Base-by-base conservation (phyloP, 2,888 invertebrate genomes). In the Caenorhabditis sulstoni region DNA sequence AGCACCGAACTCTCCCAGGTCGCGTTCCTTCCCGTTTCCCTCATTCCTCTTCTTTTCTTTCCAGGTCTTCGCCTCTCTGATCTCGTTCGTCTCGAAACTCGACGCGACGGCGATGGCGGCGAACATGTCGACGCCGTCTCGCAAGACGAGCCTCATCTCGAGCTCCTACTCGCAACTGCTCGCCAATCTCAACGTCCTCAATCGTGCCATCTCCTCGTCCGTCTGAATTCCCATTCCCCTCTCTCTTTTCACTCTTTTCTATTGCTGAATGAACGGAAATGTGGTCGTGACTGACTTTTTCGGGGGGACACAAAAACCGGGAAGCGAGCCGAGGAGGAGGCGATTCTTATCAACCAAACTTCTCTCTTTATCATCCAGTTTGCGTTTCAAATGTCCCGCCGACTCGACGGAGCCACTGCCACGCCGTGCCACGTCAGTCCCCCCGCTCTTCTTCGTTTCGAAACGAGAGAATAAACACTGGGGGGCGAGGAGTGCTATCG, bases 1-100 rank as follows among this genome's bases (percentile, higher is more conserved):
- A 49, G 70, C 47, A 66, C 59, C 16, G 77, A 77, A 41, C 65
- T 77, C 23, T 57, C 62, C 20, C 65, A 77, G 58, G 77, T 71
- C 1, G 9, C 14, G 14, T 22, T 8, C 35, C 37, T 18, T n/a
- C 16, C 14, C 12, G 8, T 20, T n/a, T 39, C 16, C 35, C n/a
- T 58, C 18, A 18, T 0, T 12, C n/a, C 12, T 18, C n/a, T 44
- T 14, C 3, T 3, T 5, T 29, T 41, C 12, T 37, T 49, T 67
- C 18, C 65, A 77, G 77, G 70, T 77, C 8, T 65, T 77, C 53
- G 23, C 20, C 41, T 77, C 77, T 0, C n/a, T 77, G 37, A 66
- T 71, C 44, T 77, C 77, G 16, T 77, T 77, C 29, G 44, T 77
- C 22, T 70, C 77, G 16, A 77, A 77, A 52, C 70, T 77, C 20